phyloP scores from a whole-genome alignment of 1,140 invertebrate genomes.

The Lepidurus apus region DNA sequence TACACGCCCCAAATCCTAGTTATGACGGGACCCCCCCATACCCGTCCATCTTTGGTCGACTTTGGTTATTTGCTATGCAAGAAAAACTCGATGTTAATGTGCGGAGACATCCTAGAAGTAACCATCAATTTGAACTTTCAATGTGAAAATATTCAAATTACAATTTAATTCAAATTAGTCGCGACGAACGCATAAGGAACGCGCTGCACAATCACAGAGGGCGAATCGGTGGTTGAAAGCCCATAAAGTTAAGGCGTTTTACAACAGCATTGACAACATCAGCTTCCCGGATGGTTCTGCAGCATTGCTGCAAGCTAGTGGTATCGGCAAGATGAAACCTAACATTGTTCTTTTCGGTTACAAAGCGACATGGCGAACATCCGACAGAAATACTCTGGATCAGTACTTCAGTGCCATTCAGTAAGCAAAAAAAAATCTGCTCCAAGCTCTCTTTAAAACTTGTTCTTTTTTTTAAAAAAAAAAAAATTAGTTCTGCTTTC shows the following conservation, averaged over 20 bases:
- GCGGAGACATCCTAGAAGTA: conserved; percentile 54
- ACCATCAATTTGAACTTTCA: conserved; percentile 26
- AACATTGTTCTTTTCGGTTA: conserved; percentile 76
- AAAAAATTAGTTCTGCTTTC: conserved; percentile 72
- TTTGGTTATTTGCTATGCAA: conserved; percentile 55
- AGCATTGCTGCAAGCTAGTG: conserved; percentile 47
- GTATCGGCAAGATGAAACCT: conserved; percentile 81
- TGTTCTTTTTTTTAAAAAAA: too few species aligned
- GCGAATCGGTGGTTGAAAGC: conserved; percentile 48
- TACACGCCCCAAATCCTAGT: conserved; percentile 58
- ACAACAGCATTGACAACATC: conserved; percentile 45
- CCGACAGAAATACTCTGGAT: conserved; percentile 41
- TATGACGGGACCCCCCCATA: conserved; percentile 50
- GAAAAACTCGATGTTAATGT: conserved; percentile 54
- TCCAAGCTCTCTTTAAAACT: not conserved
- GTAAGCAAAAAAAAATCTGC: conserved; percentile 39
- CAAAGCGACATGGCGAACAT: conserved; percentile 46
- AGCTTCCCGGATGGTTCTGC: conserved; percentile 45
- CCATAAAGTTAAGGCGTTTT: conserved; percentile 51
- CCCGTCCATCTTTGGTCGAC: conserved; percentile 53
- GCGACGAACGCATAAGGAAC: conserved; percentile 42
- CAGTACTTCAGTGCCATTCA: conserved; percentile 50
- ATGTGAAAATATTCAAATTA: not conserved
- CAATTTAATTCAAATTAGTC: conserved; percentile 36
- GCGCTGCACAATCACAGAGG: conserved; percentile 48